Evolutionary conservation across 1,140 invertebrate genomes (phyloP).

Genomic region (Condylostylus longicornis): DNA sequence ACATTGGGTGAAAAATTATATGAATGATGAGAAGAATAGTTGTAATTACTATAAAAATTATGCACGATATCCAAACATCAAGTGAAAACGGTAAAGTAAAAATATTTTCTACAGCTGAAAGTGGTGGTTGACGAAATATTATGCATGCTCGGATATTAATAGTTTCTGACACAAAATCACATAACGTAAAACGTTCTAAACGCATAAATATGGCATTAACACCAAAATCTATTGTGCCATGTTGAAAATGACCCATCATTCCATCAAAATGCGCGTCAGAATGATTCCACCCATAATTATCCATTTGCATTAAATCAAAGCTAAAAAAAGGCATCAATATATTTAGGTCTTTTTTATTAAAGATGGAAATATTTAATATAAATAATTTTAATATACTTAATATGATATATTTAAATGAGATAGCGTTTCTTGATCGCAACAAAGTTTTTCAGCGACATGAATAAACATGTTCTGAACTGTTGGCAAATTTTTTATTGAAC

Average conservation of each 20-base stretch:
- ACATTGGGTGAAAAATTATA: constrained; percentile 15
- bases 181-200: constrained; percentile 33
- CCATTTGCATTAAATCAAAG: constrained; percentile 34
- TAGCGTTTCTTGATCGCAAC: no score
- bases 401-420: no score
- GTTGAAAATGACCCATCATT: constrained; percentile 36
- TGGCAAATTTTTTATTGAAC: no score
- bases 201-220: constrained; percentile 39
- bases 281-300: constrained; percentile 37
- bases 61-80: constrained; percentile 43
- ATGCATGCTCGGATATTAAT: constrained; percentile 34
- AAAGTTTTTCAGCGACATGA: no score
- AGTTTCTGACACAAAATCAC: constrained; percentile 38
- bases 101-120: constrained; percentile 48
- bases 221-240: constrained; percentile 35
- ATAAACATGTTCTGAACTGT: no score
- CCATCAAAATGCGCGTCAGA: constrained; percentile 39
- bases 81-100: constrained; percentile 46
- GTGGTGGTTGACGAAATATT: constrained; percentile 47
- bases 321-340: no score
- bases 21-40: constrained; percentile 18
- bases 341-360: no score
- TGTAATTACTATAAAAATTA: constrained; percentile 23
- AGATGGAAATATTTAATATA: no score
- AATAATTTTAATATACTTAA: no score